phyloP scores from a whole-genome alignment of 2,797 vertebrate genomes.

The Lophius americanus region DNA sequence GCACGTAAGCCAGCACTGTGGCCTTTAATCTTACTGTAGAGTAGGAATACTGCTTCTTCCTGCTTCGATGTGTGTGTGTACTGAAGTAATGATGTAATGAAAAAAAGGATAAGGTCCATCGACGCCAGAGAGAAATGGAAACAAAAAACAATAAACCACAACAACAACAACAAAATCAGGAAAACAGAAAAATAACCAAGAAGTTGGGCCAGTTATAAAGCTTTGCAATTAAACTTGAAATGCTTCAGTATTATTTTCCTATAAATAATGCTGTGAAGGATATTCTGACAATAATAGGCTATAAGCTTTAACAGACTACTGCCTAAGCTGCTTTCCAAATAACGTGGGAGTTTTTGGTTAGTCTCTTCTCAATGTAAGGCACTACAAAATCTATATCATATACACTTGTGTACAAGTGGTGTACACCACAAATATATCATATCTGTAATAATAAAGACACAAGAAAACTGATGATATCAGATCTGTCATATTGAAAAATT shows the following conservation, averaged over 20 bases:
- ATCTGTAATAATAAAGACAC: background rate
- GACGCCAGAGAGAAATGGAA: conserved; percentile 10
- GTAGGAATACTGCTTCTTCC: conserved; percentile 27
- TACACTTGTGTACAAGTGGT: too few species aligned
- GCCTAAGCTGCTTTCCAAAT: background rate
- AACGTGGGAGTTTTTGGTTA: background rate
- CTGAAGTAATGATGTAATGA: conserved; percentile 43
- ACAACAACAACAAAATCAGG: background rate
- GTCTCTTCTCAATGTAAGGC: background rate
- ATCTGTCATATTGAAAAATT: background rate
- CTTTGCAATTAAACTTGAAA: conserved; percentile 20
- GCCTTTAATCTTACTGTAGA: conserved; percentile 53
- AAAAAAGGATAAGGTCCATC: conserved; percentile 23
- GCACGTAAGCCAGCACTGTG: conserved; percentile 41
- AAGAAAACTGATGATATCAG: background rate
- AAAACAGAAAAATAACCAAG: conserved; percentile 15
- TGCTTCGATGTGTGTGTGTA: conserved; percentile 6
- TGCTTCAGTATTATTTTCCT: background rate
- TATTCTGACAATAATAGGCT: background rate
- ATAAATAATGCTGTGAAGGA: conserved; percentile 17
- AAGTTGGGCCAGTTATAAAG: background rate
- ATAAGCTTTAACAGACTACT: background rate
- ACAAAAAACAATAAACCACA: conserved; percentile 22
- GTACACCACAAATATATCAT: background rate
- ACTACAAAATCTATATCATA: background rate